phyloP scores from a whole-genome alignment of 1,140 invertebrate species.

The Macrosteles quadrilineatus region DNA sequence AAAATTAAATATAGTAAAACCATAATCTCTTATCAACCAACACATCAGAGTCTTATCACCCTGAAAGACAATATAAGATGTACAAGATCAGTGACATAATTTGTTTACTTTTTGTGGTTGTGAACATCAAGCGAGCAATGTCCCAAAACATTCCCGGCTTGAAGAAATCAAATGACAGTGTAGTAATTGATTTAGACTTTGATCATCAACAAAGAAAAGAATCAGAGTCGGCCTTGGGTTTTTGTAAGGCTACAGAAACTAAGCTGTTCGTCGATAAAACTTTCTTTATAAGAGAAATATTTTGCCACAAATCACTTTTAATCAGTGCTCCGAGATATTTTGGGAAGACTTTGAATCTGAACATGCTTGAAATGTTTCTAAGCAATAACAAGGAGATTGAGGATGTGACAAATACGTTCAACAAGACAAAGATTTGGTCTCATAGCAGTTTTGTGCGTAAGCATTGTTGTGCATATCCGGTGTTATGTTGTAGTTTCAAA shows the following conservation, averaged over 20 bases:
- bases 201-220: neutral
- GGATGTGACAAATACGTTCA: neutral
- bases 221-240: neutral
- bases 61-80: no score
- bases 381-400: neutral
- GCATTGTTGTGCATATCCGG: neutral
- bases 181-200: neutral
- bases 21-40: no score
- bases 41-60: no score
- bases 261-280: slow-evolving; percentile 8
- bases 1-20: no score
- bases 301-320: neutral
- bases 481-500: neutral
- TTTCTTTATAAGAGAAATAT: neutral
- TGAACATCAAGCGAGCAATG: no score
- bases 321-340: neutral
- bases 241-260: neutral
- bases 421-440: neutral
- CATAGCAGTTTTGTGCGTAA: neutral
- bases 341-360: neutral
- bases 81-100: no score
- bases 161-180: neutral
- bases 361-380: neutral
- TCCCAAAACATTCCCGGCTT: no score
- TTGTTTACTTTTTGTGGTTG: no score